A percentile compares a stretch with the other conserved stretches of the same genome.
phyloP scores from a whole-genome alignment of 2,113 vertebrate genomes.

The Proteles cristata region DNA sequence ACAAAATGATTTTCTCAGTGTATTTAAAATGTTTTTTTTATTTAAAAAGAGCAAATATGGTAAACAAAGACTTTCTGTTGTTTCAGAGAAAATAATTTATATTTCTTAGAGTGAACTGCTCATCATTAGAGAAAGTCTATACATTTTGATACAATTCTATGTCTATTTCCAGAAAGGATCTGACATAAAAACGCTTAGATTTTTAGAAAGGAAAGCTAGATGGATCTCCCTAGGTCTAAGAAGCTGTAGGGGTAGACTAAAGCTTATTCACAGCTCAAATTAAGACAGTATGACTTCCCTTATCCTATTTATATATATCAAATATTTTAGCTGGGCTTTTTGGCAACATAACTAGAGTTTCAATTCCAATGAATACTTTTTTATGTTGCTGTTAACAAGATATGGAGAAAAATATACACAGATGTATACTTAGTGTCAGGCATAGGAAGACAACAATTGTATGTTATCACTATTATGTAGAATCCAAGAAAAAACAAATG shows the following conservation, averaged over 20 bases:
- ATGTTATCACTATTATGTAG: background rate
- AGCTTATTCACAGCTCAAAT: background rate
- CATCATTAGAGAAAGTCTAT: background rate
- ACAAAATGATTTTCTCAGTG: background rate
- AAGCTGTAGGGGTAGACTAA: background rate
- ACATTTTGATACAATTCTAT: background rate
- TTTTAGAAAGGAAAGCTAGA: background rate
- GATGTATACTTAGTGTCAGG: background rate
- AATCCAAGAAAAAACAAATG: background rate
- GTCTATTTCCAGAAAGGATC: background rate
- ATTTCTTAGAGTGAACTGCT: background rate
- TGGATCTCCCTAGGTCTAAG: background rate
- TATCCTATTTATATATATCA: background rate
- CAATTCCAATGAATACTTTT: background rate
- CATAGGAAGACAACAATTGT: background rate
- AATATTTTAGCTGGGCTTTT: background rate
- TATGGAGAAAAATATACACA: background rate
- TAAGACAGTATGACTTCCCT: background rate
- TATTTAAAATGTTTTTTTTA: conserved; percentile 26
- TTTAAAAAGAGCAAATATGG: background rate
- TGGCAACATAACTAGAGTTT: background rate
- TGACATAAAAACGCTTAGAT: background rate
- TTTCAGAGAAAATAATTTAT: background rate
- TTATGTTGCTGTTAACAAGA: background rate
- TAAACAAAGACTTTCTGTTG: background rate